These are phyloP conservation scores for Deilephila porcellus DNA, from an alignment of 2,888 invertebrate genomes.

Conservation along the genomic window DNA sequence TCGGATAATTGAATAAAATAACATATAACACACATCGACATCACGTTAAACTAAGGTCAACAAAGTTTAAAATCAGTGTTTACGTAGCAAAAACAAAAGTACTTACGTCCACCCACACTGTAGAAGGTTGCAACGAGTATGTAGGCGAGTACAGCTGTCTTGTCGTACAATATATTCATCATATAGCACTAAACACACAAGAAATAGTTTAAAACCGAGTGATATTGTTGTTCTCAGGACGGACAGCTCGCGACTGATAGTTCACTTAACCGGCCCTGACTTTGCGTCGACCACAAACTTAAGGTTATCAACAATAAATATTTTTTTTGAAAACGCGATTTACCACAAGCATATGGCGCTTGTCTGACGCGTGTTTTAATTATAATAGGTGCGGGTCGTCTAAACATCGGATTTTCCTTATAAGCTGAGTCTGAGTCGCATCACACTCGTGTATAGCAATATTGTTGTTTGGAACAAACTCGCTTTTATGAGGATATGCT, in stretches of 20 bases:
- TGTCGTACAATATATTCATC: conserved; percentile 50
- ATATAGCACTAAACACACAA: conserved; percentile 44
- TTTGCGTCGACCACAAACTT: conserved; percentile 56
- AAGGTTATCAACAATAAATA: conserved; percentile 71
- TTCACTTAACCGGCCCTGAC: conserved; percentile 58
- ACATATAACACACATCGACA: conserved; percentile 28
- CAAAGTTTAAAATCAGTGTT: conserved; percentile 38
- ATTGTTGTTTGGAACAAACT: conserved; percentile 23
- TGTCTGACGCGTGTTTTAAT: conserved; percentile 48
- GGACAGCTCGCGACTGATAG: conserved; percentile 63
- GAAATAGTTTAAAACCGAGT: conserved; percentile 41
- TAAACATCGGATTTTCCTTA: conserved; percentile 50
- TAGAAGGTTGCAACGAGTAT: conserved; percentile 47
- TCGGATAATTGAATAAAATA: not conserved
- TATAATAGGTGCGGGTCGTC: conserved; percentile 43
- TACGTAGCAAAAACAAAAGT: conserved; percentile 28
- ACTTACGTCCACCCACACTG: conserved; percentile 57
- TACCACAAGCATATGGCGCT: conserved; percentile 32
- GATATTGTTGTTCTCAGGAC: conserved; percentile 53
- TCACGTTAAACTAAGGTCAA: conserved; percentile 24
- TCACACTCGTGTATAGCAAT: conserved; percentile 1
- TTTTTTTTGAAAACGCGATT: conserved; percentile 54
- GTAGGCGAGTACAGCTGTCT: conserved; percentile 42
- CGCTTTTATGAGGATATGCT: not conserved
- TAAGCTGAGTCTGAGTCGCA: conserved; percentile 26